These are phyloP conservation scores for Lasioglossum baleicum DNA, from an alignment of 1,140 invertebrate genomes.

Conservation along the genomic window DNA sequence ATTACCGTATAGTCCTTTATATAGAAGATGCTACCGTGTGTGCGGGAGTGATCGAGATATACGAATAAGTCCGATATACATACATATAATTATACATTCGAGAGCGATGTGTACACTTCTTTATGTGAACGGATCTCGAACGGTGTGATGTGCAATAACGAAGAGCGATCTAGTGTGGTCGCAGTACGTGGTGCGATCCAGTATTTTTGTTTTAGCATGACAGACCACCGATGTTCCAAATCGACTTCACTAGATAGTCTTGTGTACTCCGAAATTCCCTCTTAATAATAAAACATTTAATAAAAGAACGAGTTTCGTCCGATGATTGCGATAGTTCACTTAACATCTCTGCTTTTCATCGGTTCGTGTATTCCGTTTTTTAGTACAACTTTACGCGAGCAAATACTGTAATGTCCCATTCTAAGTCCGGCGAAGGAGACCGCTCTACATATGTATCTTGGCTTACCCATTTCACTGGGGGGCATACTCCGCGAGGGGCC, in stretches of 20 bases:
- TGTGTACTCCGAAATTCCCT: conserved; percentile 69
- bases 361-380: neutral
- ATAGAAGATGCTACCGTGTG: conserved; percentile 37
- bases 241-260: conserved; percentile 67
- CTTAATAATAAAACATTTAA: conserved; percentile 75
- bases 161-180: conserved; percentile 29
- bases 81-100: conserved; percentile 24
- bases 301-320: conserved; percentile 50
- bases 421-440: no score
- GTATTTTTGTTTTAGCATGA: conserved; percentile 70
- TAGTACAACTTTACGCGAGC: no score
- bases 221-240: conserved; percentile 63
- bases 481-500: no score
- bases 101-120: conserved; percentile 37
- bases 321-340: neutral
- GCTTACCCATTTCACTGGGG: no score
- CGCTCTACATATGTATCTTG: no score
- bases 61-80: conserved; percentile 8
- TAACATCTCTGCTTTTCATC: neutral
- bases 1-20: conserved; percentile 53
- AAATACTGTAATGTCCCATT: no score
- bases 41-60: conserved; percentile 21
- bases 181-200: conserved; percentile 50
- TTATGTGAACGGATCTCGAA: conserved; percentile 49
- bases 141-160: conserved; percentile 61